A percentile compares a stretch with the other conserved stretches of the same genome.
Evolutionary conservation across 2,113 vertebrate species (phyloP).

Genomic region (Lethenteron camtschaticum): DNA sequence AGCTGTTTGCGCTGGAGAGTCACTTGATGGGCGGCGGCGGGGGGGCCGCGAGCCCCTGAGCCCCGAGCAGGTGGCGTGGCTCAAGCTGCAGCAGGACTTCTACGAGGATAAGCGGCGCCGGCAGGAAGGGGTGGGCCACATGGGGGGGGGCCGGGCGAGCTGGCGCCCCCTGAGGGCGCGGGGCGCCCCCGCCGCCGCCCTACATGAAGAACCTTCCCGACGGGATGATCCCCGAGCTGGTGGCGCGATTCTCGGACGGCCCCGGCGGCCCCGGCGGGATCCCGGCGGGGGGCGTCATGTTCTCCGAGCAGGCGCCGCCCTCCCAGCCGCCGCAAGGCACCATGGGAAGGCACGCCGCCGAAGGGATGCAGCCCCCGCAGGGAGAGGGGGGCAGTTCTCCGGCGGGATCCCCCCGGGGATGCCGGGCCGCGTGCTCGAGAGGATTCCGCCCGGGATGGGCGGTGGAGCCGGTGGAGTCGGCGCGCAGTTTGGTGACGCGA

Average conservation of each 20-base stretch:
- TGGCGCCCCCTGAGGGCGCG: not conserved
- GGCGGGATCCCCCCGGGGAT: too few relatives aligned
- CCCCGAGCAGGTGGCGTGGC: slow-evolving; percentile 89
- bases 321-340: too few relatives aligned
- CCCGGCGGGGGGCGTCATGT: too few relatives aligned
- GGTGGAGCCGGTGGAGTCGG: not conserved
- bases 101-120: slow-evolving; percentile 93
- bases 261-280: too few relatives aligned
- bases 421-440: too few relatives aligned
- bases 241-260: too few relatives aligned
- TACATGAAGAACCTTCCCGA: not conserved
- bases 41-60: slow-evolving; percentile 89
- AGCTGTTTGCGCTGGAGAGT: not conserved
- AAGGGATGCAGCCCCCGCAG: too few relatives aligned
- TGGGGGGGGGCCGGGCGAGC: not conserved
- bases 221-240: too few relatives aligned
- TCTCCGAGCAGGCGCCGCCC: too few relatives aligned
- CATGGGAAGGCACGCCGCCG: too few relatives aligned
- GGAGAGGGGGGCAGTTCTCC: too few relatives aligned
- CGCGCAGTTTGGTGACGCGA: too few relatives aligned
- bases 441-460: not conserved
- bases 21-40: slow-evolving; percentile 20
- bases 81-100: slow-evolving; percentile 93
- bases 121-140: slow-evolving; percentile 54
- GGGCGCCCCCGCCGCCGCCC: not conserved